phyloP scores from a whole-genome alignment of 2,888 invertebrate species.

The Encarsia formosa region DNA sequence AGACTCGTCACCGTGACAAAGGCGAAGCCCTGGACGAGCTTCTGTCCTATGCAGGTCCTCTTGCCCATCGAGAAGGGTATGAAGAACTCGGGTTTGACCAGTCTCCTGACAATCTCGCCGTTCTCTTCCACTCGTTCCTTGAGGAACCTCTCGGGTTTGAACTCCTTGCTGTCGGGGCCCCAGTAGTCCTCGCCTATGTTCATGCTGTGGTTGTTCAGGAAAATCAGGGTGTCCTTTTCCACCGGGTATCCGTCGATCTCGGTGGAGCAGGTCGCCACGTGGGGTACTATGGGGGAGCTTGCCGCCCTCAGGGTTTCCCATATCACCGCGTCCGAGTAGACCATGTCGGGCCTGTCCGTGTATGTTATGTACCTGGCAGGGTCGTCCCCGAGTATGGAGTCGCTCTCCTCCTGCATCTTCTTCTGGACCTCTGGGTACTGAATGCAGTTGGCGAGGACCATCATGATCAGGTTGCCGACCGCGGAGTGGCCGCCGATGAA shows the following conservation, averaged over 20 bases:
- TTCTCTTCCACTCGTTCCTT: constrained; percentile 38
- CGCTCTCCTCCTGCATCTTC: constrained; percentile 68
- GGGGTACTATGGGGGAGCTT: constrained; percentile 87
- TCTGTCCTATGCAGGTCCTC: constrained; percentile 81
- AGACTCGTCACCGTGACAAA: constrained; percentile 71
- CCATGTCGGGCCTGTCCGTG: constrained; percentile 64
- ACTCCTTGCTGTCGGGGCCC: constrained; percentile 63
- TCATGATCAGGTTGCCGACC: constrained; percentile 78
- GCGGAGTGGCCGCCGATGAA: constrained; percentile 86
- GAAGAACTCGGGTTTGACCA: constrained; percentile 66
- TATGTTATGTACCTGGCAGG: constrained; percentile 57
- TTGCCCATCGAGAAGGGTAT: constrained; percentile 83
- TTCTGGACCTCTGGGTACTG: constrained; percentile 63
- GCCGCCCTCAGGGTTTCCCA: constrained; percentile 74
- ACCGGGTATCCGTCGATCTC: constrained; percentile 68
- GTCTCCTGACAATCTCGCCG: constrained; percentile 55
- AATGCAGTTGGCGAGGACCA: constrained; percentile 67
- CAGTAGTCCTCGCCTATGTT: constrained; percentile 73
- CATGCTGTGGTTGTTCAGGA: constrained; percentile 79
- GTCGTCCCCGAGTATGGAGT: constrained; percentile 43
- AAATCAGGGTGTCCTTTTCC: constrained; percentile 73
- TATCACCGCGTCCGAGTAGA: constrained; percentile 78
- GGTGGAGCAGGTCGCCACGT: constrained; percentile 76
- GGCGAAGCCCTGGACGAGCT: constrained; percentile 71
- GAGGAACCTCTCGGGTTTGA: constrained; percentile 73